These are phyloP conservation scores for Lasioglossum zephyrum DNA, from an alignment of 2,888 invertebrate species.

Conservation along the genomic window DNA sequence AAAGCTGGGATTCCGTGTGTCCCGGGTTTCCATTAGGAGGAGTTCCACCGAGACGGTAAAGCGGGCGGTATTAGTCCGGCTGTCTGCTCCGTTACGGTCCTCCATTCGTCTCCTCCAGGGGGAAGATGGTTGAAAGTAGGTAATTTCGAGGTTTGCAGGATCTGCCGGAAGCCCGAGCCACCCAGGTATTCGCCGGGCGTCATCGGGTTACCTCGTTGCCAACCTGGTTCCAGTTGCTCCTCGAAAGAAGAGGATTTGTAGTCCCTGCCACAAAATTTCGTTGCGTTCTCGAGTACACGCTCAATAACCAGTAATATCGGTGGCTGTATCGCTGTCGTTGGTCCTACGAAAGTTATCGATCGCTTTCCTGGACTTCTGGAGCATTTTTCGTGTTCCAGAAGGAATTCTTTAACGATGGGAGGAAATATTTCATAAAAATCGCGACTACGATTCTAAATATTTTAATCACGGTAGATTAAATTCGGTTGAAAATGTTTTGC, in stretches of 20 bases:
- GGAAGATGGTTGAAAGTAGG: slow-evolving; percentile 66
- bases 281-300: neutral
- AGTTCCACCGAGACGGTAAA: slow-evolving; percentile 43
- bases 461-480: neutral
- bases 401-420: neutral
- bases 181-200: slow-evolving; percentile 42
- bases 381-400: too few relatives aligned
- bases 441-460: neutral
- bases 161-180: slow-evolving; percentile 32
- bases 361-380: too few relatives aligned
- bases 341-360: neutral
- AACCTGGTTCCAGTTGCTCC: neutral
- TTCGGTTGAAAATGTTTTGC: neutral
- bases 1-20: slow-evolving; percentile 60
- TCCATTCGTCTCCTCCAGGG: slow-evolving; percentile 59
- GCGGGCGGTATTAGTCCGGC: slow-evolving; percentile 53
- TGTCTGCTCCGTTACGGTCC: slow-evolving; percentile 47
- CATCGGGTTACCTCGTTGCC: slow-evolving; percentile 31
- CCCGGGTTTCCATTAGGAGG: slow-evolving; percentile 64
- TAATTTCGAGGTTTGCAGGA: slow-evolving; percentile 63
- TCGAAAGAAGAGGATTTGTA: slow-evolving; percentile 25
- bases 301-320: neutral
- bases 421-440: neutral
- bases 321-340: neutral
- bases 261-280: slow-evolving; percentile 7